These are phyloP conservation scores for Rhopilema esculentum DNA, from an alignment of 30 jellyfish, hydroid and myxozoan genomes.

Conservation along the genomic window DNA sequence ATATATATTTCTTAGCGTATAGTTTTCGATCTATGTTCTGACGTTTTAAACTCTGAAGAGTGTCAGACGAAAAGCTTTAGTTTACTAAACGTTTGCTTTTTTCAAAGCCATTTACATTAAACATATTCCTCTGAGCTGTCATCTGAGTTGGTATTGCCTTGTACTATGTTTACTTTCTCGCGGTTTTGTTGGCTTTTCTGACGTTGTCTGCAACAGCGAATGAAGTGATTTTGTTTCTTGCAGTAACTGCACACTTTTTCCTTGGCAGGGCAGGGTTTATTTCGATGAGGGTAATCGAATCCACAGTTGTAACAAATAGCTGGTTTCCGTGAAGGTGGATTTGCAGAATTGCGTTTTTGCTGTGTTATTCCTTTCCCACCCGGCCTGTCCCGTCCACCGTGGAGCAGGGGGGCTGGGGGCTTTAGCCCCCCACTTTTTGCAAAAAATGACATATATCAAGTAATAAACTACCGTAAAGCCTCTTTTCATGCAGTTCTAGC, in stretches of 20 bases:
- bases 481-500: too few species aligned
- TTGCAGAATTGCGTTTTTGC: neutral
- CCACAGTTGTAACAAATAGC: constrained; percentile 54
- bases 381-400: neutral
- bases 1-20: too few species aligned
- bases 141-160: constrained; percentile 44
- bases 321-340: neutral
- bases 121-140: constrained; percentile 51
- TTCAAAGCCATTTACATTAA: too few species aligned
- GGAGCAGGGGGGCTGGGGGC: too few species aligned
- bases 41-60: too few species aligned
- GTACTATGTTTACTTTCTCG: constrained; percentile 29
- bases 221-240: constrained; percentile 57
- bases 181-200: constrained; percentile 33
- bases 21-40: too few species aligned
- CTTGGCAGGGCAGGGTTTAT: constrained; percentile 52
- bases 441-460: too few species aligned
- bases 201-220: constrained; percentile 45
- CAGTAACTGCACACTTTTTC: constrained; percentile 56
- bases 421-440: too few species aligned
- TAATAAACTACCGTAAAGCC: too few species aligned
- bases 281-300: constrained; percentile 49
- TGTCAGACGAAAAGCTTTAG: too few species aligned
- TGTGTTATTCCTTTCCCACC: neutral
- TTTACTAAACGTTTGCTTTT: too few species aligned